A percentile compares a stretch with the other conserved stretches of the same genome.
phyloP scores from a whole-genome alignment of 2,797 vertebrate genomes.

The Aratinga solstitialis region DNA sequence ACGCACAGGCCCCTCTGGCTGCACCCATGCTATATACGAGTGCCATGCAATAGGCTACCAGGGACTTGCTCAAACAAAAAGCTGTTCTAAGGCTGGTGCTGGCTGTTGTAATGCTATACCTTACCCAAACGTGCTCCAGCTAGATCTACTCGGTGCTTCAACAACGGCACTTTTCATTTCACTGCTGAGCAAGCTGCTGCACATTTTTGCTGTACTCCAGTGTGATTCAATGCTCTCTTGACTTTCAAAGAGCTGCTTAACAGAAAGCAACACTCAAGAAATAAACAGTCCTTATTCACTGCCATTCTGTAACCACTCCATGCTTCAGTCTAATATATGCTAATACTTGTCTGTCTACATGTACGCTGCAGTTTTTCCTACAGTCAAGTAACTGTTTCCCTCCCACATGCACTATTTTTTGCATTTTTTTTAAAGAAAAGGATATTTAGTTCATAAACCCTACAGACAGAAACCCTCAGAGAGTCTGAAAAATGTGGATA shows the following conservation, averaged over 20 bases:
- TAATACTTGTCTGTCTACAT: constrained; percentile 6
- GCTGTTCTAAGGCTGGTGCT: not conserved
- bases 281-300: constrained; percentile 24
- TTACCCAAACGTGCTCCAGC: not conserved
- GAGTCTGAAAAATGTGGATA: constrained; percentile 50
- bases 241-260: constrained; percentile 48
- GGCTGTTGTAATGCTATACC: not conserved
- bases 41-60: not conserved
- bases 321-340: not conserved
- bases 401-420: not conserved
- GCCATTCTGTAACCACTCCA: not conserved
- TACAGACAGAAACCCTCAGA: constrained; percentile 51
- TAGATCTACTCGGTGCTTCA: not conserved
- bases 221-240: constrained; percentile 29
- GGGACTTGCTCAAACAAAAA: not conserved
- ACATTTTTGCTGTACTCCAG: not conserved
- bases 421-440: not conserved
- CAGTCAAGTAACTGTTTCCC: not conserved
- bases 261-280: constrained; percentile 41
- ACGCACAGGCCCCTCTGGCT: not conserved
- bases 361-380: not conserved
- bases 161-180: not conserved
- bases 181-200: constrained; percentile 18
- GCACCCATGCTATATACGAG: accelerated
- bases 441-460: constrained; percentile 38